phyloP scores from a whole-genome alignment of 2,113 vertebrate species.

The Mormyrus iriodes region DNA sequence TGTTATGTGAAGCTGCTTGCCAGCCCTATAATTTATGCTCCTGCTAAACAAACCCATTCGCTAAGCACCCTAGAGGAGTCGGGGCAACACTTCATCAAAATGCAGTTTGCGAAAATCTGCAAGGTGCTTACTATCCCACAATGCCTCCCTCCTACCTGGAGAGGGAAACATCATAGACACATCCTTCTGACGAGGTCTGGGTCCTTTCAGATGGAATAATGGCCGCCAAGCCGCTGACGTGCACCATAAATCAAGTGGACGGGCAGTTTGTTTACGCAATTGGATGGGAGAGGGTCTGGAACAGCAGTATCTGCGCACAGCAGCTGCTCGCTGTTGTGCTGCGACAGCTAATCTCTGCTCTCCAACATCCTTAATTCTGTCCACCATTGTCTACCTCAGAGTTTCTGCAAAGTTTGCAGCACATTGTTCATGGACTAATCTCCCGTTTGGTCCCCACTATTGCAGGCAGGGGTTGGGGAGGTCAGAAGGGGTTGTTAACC shows the following conservation, averaged over 20 bases:
- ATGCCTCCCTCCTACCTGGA: slow-evolving; percentile 5
- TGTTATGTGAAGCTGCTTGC: neutral
- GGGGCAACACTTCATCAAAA: slow-evolving; percentile 19
- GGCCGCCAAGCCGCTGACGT: slow-evolving; percentile 21
- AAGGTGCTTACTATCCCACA: slow-evolving; percentile 10
- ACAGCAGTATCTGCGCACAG: slow-evolving; percentile 19
- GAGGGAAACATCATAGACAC: slow-evolving; percentile 23
- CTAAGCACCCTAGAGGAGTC: slow-evolving; percentile 8
- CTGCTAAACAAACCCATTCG: slow-evolving; percentile 19
- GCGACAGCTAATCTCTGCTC: slow-evolving; percentile 21
- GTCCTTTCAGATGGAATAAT: slow-evolving; percentile 27
- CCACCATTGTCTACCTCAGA: slow-evolving; percentile 7
- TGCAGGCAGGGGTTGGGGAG: neutral
- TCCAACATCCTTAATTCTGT: slow-evolving; percentile 23
- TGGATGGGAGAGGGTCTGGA: slow-evolving; percentile 17
- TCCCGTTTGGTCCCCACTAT: neutral
- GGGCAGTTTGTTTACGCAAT: slow-evolving; percentile 26
- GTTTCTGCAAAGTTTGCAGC: slow-evolving; percentile 17
- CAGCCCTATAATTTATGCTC: slow-evolving; percentile 7
- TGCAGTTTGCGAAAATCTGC: neutral
- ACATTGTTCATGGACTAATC: neutral
- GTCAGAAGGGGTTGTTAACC: neutral
- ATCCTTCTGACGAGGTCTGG: slow-evolving; percentile 19
- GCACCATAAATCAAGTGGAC: slow-evolving; percentile 27
- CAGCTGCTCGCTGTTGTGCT: slow-evolving; percentile 26